Base-by-base conservation (phyloP, 2,797 vertebrate species). In the Basileuterus tristriatus region DNA sequence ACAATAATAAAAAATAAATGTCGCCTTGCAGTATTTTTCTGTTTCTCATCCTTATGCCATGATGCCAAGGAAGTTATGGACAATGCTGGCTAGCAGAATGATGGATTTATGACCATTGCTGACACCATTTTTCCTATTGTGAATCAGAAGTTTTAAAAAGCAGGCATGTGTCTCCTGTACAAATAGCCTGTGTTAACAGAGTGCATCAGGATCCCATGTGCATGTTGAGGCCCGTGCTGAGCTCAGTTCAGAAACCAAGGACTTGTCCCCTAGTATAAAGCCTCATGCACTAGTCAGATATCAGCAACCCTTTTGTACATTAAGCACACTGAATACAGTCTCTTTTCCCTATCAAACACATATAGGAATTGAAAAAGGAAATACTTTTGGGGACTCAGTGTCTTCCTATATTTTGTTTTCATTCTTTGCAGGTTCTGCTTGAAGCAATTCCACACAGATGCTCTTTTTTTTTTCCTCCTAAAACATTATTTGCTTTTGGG, bases 111-210 rank as follows among this genome's bases (percentile, higher is more conserved):
- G 70, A 49, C 83, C 72, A 3, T 9, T 70, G 50, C 47, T 90
- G 55, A 91, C 0, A 1, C 15, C 3, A 20, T 44, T 91, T 80
- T 67, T 59, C 49, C 69, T 56, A 49, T 63, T 79, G 74, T 90
- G 85, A 95, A 87, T 91, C 88, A 95, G 63, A 69, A 71, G 29
- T 62, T 88, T 86, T 67, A n/a, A 82, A 81, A 94, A 82, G 16
- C 34, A 69, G 77, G 70, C 0, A 1, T 81, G 58, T 81, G 21
- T 65, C 67, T 95, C 32, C 83, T 93, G 47, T 11, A 68, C 63
- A 53, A 94, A 65, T 22, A 75, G 4, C 23, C 21, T 79, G 39
- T 44, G n/a, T 50, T 58, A 75, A 53, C 16, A 27, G 53, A 34
- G 8, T 15, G 23, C 43, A 41, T 70, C 56, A 59, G 50, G 29